A percentile compares a stretch with the other conserved stretches of the same genome.
phyloP scores from a whole-genome alignment of 2,113 vertebrate genomes.

The Trinectes maculatus region DNA sequence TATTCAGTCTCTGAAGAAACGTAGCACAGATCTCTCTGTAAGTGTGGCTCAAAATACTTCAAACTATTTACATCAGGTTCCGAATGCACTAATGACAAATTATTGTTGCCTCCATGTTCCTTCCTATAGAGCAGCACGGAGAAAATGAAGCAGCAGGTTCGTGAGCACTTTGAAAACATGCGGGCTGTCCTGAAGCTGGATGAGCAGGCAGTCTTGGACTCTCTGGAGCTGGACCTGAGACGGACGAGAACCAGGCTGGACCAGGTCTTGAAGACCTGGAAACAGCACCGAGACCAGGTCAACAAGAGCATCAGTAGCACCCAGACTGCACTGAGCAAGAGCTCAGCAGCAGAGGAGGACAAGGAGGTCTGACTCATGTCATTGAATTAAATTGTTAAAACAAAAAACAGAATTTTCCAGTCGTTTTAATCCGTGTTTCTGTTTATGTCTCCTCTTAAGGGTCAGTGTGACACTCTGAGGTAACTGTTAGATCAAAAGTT shows the following conservation, averaged over 20 bases:
- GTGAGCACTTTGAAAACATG: constrained; percentile 72
- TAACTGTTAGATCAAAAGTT: constrained; percentile 15
- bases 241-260: constrained; percentile 68
- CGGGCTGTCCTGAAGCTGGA: constrained; percentile 63
- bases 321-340: constrained; percentile 43
- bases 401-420: neutral
- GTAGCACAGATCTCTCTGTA: constrained; percentile 73
- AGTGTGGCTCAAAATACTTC: constrained; percentile 33
- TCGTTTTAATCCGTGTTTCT: constrained; percentile 9
- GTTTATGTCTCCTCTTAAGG: constrained; percentile 55
- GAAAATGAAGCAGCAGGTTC: constrained; percentile 76
- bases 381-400: too few relatives aligned
- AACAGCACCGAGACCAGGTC: constrained; percentile 67
- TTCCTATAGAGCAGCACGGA: constrained; percentile 69
- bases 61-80: neutral
- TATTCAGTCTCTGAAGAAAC: constrained; percentile 81
- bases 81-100: neutral
- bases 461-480: constrained; percentile 58
- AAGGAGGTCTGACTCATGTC: constrained; percentile 25
- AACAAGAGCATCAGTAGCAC: constrained; percentile 54
- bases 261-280: constrained; percentile 75
- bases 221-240: constrained; percentile 77
- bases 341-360: constrained; percentile 2
- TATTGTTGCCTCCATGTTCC: neutral
- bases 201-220: constrained; percentile 64